A percentile compares a stretch with the other conserved stretches of the same genome.
Evolutionary conservation across 2,888 invertebrate genomes (phyloP).

Genomic region (Altica lythri): DNA sequence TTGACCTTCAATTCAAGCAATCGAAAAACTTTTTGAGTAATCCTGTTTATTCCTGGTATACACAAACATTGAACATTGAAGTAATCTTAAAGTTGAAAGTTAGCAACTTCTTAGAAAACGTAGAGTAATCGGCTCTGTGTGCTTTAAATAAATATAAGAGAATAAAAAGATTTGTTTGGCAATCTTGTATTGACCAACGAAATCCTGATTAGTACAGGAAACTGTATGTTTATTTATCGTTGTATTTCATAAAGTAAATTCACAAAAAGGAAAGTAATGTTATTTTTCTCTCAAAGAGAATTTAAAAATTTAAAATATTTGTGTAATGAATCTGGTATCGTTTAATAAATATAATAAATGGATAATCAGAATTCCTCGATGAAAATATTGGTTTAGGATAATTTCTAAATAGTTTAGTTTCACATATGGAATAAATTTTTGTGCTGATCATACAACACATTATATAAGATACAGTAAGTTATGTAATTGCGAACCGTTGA

Average conservation of each 20-base stretch:
- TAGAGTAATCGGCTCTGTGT: not conserved
- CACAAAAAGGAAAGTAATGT: too few relatives aligned
- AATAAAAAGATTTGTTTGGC: constrained; percentile 1
- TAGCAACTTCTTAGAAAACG: not conserved
- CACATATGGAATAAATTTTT: too few relatives aligned
- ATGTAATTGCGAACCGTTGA: too few relatives aligned
- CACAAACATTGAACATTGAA: not conserved
- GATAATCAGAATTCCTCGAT: too few relatives aligned
- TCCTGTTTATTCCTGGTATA: constrained; percentile 1
- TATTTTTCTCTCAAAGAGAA: too few relatives aligned
- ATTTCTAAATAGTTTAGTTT: too few relatives aligned
- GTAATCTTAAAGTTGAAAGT: not conserved
- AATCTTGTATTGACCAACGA: not conserved
- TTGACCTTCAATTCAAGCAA: not conserved
- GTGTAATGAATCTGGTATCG: too few relatives aligned
- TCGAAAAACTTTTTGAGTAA: not conserved
- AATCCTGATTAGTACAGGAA: not conserved
- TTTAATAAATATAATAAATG: too few relatives aligned
- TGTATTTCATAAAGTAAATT: constrained; percentile 1
- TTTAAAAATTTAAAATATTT: too few relatives aligned
- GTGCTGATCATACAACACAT: too few relatives aligned
- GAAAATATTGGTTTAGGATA: too few relatives aligned
- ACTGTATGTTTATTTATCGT: constrained; percentile 1
- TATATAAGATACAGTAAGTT: too few relatives aligned
- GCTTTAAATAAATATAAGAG: constrained; percentile 2